Evolutionary conservation across 1,140 invertebrate genomes (phyloP), one percentile per base, ranked within the genome.

Genomic region (Anoplophora glabripennis): DNA sequence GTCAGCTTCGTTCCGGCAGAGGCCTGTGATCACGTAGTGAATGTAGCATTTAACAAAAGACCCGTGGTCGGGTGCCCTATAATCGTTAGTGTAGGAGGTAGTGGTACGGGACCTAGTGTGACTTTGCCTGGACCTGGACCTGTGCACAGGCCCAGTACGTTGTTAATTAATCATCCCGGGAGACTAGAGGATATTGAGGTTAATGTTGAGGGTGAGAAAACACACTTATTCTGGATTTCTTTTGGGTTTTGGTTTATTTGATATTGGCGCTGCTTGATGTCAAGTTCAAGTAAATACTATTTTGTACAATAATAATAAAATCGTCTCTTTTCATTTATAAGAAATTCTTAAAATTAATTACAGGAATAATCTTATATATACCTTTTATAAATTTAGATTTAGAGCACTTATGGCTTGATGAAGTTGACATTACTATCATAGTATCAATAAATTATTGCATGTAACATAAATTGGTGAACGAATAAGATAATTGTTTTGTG

Each of bases 1-100:
- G 94, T 99, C 49, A 92, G 90, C 63, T 99, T 99, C 76, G 89
- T 96, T 51, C 96, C 96, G 28, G 86, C 92, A 33, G 93, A 98
- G 77, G 86, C 91, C 15, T 90, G 89, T 69, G 92, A 96, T 76
- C 96, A 99, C 77, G 85, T 93, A 35, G 93, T 98, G 62, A 94
- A 93, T 75, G 93, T 99, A 10, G 93, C 93, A 28, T 99, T 99
- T 77, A 99, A 99, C 78, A 96, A 97, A 56, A 49, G 72, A 61
- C 80, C 86, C 41, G 87, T 90, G 0, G 87, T 86, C 42, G 90
- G 90, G 41, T 93, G 90, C 70, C 90, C 90, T 5, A 87, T 93
- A 55, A 82, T 89, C 57, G 88, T 90, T 8, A 77, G 81, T 58
- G 86, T 90, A 17, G 83, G 84, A 58, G 89, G 78, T 77, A 90